Conservation (phyloP, 1,140 invertebrate genomes). For the Thrips palmi region DNA sequence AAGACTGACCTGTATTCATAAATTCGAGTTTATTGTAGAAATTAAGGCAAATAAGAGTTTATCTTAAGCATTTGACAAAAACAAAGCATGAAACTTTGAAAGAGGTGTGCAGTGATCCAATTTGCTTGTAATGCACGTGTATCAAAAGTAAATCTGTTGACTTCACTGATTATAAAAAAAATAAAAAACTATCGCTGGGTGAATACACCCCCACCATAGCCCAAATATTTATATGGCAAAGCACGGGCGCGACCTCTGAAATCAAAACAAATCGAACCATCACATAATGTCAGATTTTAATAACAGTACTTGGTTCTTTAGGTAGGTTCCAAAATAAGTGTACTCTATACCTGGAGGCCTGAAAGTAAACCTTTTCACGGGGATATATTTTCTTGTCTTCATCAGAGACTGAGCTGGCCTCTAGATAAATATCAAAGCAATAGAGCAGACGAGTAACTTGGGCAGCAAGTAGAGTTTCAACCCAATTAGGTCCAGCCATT, state of each 20-base stretch:
- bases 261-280: constrained; percentile 1
- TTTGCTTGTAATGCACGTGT: no score
- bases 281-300: neutral
- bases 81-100: no score
- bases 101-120: no score
- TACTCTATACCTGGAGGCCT: constrained; percentile 10
- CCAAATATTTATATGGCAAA: constrained; percentile 13
- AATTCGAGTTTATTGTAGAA: no score
- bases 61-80: no score
- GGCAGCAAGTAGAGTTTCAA: constrained; percentile 38
- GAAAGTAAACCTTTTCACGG: constrained; percentile 60
- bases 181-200: no score
- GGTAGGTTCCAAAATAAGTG: neutral
- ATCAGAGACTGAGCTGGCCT: constrained; percentile 45
- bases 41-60: no score
- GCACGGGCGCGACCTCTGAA: constrained; percentile 11
- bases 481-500: constrained; percentile 13
- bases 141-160: no score
- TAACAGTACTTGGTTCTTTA: neutral
- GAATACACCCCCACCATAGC: no score
- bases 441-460: constrained; percentile 62
- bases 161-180: no score
- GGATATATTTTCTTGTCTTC: no score
- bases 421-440: constrained; percentile 73
- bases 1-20: no score